Percentiles rank a stretch among this genome's conserved stretches.
Conservation (phyloP, 2,113 vertebrate genomes). For the Alaudala cheleensis region DNA sequence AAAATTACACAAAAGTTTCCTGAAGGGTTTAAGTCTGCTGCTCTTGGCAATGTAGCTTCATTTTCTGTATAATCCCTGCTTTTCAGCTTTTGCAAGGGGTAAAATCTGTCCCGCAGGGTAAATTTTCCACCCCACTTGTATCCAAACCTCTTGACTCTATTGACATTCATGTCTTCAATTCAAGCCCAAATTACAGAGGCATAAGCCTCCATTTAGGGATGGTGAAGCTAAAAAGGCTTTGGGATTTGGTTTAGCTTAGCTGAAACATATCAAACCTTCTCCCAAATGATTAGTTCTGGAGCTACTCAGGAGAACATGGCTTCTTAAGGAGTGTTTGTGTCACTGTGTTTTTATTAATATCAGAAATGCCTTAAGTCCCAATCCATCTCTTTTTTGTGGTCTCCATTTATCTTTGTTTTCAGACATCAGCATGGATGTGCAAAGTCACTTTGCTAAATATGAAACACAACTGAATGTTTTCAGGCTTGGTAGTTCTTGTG, state of each 20-base stretch:
- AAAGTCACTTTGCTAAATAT: slow-evolving; percentile 20
- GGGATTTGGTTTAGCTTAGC: slow-evolving; percentile 43
- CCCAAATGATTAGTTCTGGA: slow-evolving; percentile 3
- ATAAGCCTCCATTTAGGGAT: slow-evolving; percentile 38
- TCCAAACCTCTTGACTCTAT: slow-evolving; percentile 43
- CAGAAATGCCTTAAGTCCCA: neutral
- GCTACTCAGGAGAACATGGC: neutral
- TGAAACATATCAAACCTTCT: slow-evolving; percentile 1
- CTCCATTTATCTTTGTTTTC: neutral
- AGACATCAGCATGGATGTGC: neutral
- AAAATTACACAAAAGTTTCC: slow-evolving; percentile 17
- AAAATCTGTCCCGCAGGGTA: slow-evolving; percentile 23
- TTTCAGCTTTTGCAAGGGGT: slow-evolving; percentile 36
- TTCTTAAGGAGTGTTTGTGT: neutral
- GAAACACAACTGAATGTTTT: neutral
- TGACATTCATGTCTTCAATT: slow-evolving; percentile 54
- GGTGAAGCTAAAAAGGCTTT: slow-evolving; percentile 35
- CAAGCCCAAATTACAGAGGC: slow-evolving; percentile 50
- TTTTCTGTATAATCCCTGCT: slow-evolving; percentile 38
- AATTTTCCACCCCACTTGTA: slow-evolving; percentile 58
- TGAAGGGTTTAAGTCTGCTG: neutral
- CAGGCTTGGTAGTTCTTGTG: neutral
- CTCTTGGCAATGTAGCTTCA: slow-evolving; percentile 11
- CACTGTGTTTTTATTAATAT: neutral
- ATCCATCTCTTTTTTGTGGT: neutral